These are phyloP conservation scores for Pelmatolapia mariae DNA, from an alignment of 2,113 vertebrate species.

Conservation along the genomic window DNA sequence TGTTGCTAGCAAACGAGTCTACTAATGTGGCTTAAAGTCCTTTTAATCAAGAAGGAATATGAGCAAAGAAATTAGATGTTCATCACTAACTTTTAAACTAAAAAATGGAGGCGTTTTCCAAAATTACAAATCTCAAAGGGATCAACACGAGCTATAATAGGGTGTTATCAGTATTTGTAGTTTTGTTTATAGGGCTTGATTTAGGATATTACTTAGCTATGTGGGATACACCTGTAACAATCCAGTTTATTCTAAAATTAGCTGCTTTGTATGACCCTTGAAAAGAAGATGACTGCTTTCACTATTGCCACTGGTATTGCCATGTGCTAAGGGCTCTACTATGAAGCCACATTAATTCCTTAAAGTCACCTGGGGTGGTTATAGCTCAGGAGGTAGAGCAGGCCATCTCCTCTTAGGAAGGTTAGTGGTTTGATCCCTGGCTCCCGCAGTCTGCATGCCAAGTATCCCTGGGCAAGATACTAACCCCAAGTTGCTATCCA, in stretches of 20 bases:
- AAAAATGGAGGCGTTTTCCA: background rate
- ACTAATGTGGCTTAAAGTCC: fast-evolving
- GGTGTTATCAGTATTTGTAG: background rate
- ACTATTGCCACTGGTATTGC: background rate
- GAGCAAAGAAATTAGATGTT: background rate
- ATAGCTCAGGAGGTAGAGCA: background rate
- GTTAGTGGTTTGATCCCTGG: background rate
- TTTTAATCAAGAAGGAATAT: fast-evolving
- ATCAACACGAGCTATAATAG: background rate
- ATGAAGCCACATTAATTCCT: background rate
- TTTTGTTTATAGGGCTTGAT: background rate
- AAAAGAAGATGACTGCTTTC: background rate
- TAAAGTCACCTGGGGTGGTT: background rate
- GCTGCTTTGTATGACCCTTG: background rate
- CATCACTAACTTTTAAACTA: background rate
- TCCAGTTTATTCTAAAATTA: no score
- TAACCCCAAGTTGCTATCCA: background rate
- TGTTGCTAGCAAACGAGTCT: background rate
- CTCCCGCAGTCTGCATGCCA: background rate
- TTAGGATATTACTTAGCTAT: background rate
- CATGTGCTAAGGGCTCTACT: background rate
- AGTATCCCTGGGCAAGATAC: background rate
- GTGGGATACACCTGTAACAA: no score
- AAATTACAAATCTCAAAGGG: background rate
- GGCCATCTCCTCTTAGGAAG: fast-evolving